Evolutionary conservation across 2,797 vertebrate genomes (phyloP), one percentile per base, ranked within the genome.

Genomic region (Alcedo atthis): DNA sequence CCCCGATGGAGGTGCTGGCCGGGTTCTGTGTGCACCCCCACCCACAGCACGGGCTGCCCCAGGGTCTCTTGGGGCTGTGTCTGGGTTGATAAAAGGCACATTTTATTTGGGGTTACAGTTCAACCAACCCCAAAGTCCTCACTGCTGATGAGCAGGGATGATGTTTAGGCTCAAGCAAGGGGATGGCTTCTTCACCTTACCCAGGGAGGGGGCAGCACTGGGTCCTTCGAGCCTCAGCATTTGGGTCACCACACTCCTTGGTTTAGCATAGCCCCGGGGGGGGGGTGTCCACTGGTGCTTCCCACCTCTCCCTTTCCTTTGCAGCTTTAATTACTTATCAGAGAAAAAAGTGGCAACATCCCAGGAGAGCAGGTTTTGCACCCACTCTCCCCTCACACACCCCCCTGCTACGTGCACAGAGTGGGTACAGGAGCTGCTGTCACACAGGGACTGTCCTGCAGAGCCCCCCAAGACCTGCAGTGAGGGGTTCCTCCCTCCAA

Each of bases 261-360:
- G 70, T 77, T 85, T 87, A 78, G 90, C 83, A 85, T 89, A 94
- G 59, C 74, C 83, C 15, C 9, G 15, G 9, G 5, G 5, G 37
- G 13, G 37, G 37, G 13, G 13, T 37, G 13, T 37, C 37, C 37
- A 9, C 28, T 3, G 81, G 74, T 53, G 81, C 81, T 77, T 62
- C 76, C 91, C 83, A 19, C 32, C 16, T 5, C 57, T 62, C 75
- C 87, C 63, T 81, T 86, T 58, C 86, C 33, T 59, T 78, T 89
- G 77, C 58, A 16, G 18, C 80, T 91, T 82, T 88, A 88, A 90
- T 93, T 89, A 82, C 82, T 95, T 63, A 66, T 69, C 81, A 63
- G 82, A 92, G 74, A 88, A 91, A 49, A 89, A 37, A 84, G 75
- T 55, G 18, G 61, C 66, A 66, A 54, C 84, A 68, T 67, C 55